Conservation (phyloP, 2,797 vertebrate species). For the Gymnothorax reevesii region DNA sequence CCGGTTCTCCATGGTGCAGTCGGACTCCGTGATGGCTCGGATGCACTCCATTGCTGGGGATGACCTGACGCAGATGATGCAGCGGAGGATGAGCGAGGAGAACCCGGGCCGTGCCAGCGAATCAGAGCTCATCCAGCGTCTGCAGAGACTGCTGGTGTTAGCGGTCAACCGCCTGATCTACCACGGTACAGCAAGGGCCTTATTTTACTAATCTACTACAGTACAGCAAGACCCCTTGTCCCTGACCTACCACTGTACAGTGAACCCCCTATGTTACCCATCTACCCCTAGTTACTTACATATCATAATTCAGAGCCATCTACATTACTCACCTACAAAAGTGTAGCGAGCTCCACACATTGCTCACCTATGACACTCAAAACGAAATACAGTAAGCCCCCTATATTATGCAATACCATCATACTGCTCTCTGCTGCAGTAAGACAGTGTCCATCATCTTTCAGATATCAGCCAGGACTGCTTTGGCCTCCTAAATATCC, state of each 20-base stretch:
- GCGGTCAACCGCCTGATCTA: constrained; percentile 94
- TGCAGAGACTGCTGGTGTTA: constrained; percentile 89
- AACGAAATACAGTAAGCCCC: not conserved
- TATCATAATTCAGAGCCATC: too few relatives aligned
- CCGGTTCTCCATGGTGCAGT: constrained; percentile 83
- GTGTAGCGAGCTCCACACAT: too few relatives aligned
- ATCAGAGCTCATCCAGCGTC: constrained; percentile 86
- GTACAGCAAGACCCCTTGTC: not conserved
- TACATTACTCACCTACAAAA: too few relatives aligned
- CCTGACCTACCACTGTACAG: not conserved
- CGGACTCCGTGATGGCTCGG: constrained; percentile 88
- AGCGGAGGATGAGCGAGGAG: constrained; percentile 93
- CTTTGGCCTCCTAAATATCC: constrained; percentile 83
- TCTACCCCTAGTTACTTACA: too few relatives aligned
- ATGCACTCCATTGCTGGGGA: constrained; percentile 94
- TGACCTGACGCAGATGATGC: constrained; percentile 93
- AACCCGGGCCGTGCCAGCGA: constrained; percentile 87
- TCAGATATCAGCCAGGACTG: constrained; percentile 83
- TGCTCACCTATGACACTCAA: too few relatives aligned
- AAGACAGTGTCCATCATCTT: constrained; percentile 29
- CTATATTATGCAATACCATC: not conserved
- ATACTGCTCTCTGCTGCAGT: not conserved
- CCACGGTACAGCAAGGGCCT: constrained; percentile 69
- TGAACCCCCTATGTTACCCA: too few relatives aligned
- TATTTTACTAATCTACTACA: not conserved